Percentiles rank a stretch among this genome's conserved stretches.
Evolutionary conservation across 2,113 vertebrate species (phyloP).

Genomic region (Eupsittula cactorum): DNA sequence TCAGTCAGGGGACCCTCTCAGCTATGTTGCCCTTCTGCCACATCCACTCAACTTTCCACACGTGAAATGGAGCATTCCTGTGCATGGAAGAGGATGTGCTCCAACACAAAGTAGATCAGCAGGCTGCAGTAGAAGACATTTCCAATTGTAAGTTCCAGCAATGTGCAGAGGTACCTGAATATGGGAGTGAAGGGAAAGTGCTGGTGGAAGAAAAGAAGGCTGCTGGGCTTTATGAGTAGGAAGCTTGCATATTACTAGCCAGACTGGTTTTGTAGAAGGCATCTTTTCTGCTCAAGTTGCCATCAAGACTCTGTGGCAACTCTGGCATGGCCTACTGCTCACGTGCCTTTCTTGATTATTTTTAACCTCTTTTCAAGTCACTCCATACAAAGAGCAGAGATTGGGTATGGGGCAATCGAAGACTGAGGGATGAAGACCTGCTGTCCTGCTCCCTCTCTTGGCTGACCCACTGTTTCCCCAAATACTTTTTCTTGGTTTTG

Average conservation of each 20-base stretch:
- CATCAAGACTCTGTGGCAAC: not conserved
- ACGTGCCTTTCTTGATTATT: not conserved
- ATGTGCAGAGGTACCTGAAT: not conserved
- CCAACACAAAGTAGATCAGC: not conserved
- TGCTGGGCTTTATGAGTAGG: not conserved
- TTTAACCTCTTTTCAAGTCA: not conserved
- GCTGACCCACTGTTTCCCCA: not conserved
- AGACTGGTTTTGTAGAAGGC: not conserved
- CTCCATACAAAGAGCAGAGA: not conserved
- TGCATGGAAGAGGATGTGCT: not conserved
- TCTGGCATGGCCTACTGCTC: not conserved
- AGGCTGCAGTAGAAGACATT: not conserved
- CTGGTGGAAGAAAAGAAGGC: not conserved
- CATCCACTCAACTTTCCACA: not conserved
- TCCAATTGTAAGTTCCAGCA: not conserved
- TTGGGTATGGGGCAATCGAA: not conserved
- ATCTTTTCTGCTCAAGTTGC: not conserved
- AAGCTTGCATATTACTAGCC: not conserved
- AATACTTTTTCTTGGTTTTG: not conserved
- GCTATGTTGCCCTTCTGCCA: not conserved
- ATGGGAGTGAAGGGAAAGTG: not conserved
- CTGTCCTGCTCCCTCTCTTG: not conserved
- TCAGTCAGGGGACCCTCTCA: not conserved
- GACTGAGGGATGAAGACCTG: not conserved
- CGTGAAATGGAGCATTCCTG: fast-evolving